Conservation (phyloP, 2,113 vertebrate genomes). For the Dinomys branickii region DNA sequence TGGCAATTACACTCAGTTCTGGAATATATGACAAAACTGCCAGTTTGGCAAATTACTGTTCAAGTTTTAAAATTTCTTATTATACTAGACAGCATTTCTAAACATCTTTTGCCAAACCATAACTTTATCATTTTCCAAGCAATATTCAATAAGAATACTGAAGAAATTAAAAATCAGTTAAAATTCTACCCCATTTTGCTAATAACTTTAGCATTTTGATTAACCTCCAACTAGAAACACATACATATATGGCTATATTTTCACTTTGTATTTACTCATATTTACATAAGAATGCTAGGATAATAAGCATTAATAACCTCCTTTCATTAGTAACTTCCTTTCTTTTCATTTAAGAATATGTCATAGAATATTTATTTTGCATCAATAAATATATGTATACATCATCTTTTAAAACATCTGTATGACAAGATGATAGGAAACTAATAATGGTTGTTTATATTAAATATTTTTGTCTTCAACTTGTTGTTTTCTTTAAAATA, state of each 20-base stretch:
- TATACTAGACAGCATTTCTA: background rate
- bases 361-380: background rate
- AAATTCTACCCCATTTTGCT: background rate
- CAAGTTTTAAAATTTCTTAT: background rate
- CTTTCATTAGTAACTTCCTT: background rate
- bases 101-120: background rate
- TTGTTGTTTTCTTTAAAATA: background rate
- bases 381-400: background rate
- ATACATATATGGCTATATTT: background rate
- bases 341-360: background rate
- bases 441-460: too few species aligned
- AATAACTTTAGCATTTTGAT: constrained; percentile 27
- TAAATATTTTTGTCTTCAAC: too few species aligned
- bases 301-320: background rate
- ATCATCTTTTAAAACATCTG: background rate
- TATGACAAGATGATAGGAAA: too few species aligned
- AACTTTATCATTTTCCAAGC: background rate
- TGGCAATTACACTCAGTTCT: background rate
- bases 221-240: background rate
- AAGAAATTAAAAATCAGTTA: constrained; percentile 34
- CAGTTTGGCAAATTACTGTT: background rate
- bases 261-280: constrained; percentile 3
- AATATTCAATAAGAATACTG: background rate
- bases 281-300: constrained; percentile 6
- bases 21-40: background rate